Conservation (phyloP, 35 echinoderm and acorn worm species). For the Stichopus chloronotus region DNA sequence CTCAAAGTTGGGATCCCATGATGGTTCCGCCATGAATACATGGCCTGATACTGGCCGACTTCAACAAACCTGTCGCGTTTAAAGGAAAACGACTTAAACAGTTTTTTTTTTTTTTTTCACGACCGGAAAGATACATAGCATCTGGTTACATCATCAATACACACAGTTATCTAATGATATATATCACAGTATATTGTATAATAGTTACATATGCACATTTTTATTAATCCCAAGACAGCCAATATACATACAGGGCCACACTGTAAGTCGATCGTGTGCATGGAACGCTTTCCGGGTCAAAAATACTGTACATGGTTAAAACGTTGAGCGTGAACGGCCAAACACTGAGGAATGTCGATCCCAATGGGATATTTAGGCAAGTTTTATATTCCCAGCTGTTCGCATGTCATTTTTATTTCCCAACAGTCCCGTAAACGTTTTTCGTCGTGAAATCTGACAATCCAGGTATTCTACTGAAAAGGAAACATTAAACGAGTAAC, state of each 20-base stretch:
- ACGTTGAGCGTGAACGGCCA: not conserved
- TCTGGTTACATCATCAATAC: not conserved
- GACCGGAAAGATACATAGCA: not conserved
- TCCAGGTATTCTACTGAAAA: not conserved
- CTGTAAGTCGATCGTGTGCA: not conserved
- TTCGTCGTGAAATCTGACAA: not conserved
- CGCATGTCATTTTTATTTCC: not conserved
- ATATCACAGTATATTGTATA: not conserved
- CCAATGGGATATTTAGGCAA: not conserved
- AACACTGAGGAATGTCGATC: not conserved
- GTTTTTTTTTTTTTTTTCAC: not conserved
- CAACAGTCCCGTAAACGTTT: not conserved
- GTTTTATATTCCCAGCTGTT: constrained; percentile 20
- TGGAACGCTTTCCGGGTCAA: constrained; percentile 17
- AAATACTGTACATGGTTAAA: constrained; percentile 1
- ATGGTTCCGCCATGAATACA: no score
- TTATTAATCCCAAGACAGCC: not conserved
- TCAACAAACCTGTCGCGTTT: not conserved
- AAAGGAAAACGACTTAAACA: no score
- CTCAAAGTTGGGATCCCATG: no score
- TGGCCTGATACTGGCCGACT: not conserved
- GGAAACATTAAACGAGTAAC: not conserved
- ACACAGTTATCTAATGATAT: not conserved
- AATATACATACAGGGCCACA: not conserved
- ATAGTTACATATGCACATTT: not conserved